Evolutionary conservation across 2,888 invertebrate genomes (phyloP).

Genomic region (Sphaerophoria taeniata): DNA sequence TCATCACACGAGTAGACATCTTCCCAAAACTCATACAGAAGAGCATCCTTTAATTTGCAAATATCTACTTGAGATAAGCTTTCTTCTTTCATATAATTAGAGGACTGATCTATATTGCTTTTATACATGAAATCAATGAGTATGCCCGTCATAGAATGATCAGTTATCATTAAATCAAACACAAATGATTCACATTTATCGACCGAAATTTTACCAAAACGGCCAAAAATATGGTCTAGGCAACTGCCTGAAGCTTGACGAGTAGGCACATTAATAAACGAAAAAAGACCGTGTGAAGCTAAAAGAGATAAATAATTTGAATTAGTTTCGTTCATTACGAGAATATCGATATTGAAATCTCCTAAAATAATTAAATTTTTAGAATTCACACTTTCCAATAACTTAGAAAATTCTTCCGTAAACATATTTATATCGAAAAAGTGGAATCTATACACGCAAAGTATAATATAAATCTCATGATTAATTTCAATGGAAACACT

Average conservation of each 20-base stretch:
- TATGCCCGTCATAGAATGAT: background rate
- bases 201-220: no score
- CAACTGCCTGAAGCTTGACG: background rate
- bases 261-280: background rate
- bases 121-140: background rate
- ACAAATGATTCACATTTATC: background rate
- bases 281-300: background rate
- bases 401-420: background rate
- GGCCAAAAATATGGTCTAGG: background rate
- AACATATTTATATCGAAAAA: background rate
- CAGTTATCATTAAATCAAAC: background rate
- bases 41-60: background rate
- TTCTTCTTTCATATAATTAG: background rate
- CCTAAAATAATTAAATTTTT: background rate
- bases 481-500: background rate
- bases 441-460: constrained; percentile 4
- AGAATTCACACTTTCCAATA: background rate
- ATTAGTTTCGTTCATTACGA: background rate
- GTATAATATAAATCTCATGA: background rate
- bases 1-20: background rate
- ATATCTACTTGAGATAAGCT: background rate
- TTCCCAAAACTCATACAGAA: background rate
- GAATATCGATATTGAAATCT: background rate
- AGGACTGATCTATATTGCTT: background rate
- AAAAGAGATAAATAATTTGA: background rate